phyloP scores from a whole-genome alignment of 2,113 vertebrate genomes.

The Micronisus gabar region DNA sequence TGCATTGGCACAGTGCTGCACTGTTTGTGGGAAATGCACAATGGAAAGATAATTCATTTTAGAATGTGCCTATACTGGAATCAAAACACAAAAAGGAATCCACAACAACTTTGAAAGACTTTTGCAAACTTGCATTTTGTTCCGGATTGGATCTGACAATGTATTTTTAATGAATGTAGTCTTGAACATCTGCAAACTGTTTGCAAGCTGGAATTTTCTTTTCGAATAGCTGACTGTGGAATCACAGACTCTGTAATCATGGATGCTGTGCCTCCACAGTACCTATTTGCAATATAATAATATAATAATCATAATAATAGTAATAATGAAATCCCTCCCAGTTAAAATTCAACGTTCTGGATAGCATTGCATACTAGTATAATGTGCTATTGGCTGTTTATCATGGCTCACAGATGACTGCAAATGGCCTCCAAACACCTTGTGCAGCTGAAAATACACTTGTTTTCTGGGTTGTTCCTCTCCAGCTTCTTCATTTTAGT shows the following conservation, averaged over 20 bases:
- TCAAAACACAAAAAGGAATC: neutral
- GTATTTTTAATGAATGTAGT: constrained; percentile 33
- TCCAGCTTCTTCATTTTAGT: neutral
- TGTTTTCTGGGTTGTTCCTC: neutral
- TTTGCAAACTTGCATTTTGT: constrained; percentile 44
- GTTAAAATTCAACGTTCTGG: constrained; percentile 11
- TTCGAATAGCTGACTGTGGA: constrained; percentile 30
- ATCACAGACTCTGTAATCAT: constrained; percentile 26
- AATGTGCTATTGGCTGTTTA: neutral
- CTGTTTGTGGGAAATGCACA: neutral
- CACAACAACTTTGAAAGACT: neutral
- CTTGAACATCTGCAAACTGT: constrained; percentile 54
- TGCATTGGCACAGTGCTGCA: neutral
- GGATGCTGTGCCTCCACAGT: constrained; percentile 21
- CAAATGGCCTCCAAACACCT: neutral
- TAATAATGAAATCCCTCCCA: constrained; percentile 21
- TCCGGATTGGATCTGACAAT: neutral
- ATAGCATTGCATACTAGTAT: neutral
- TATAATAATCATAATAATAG: constrained; percentile 52
- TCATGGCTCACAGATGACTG: neutral
- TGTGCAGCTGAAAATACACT: neutral
- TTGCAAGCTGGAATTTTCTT: constrained; percentile 47
- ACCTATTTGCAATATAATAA: constrained; percentile 40
- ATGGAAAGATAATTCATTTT: neutral
- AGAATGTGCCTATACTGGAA: neutral